Base-by-base conservation (phyloP, 2,888 invertebrate species). In the Tupiocoris notatus region DNA sequence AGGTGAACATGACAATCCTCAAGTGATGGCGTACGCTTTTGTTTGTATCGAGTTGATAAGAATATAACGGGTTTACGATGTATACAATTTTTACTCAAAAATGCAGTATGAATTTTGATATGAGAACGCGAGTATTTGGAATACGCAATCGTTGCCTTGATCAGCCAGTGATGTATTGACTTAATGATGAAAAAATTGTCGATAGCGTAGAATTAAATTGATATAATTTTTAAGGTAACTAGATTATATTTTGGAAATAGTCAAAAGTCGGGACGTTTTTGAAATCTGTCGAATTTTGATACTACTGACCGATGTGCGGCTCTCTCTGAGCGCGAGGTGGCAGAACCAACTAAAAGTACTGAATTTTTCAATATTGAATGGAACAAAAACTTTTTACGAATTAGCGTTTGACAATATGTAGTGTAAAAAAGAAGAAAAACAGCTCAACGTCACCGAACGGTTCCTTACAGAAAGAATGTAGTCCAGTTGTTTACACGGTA, bases 1-100 rank as follows among this genome's bases (percentile, higher is more conserved):
- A 73, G 73, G 73, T 39, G 12, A 18, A 62, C 73, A 73, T 22
- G 73, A 73, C 73, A 20, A 73, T 63, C 73, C 62, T 73, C 73
- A 17, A 20, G 21, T 20, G 20, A 54, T 39, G 61, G 73, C n/a
- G n/a, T 18, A 39, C 58, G 70, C 70, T 70, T 70, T 20, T n/a
- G n/a, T 59, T 59, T 59, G 39, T 39, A 39, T 39, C 39, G 12
- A 39, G 6, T 39, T 12, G 39, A 39, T 39, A 39, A 39, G 12
- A 7, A 39, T 39, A 39, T 39, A 39, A 39, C 39, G 39, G 39
- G 39, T 39, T 39, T 39, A 39, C 39, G 39, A 39, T 39, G 39
- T 39, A 39, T 7, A 7, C 6, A 3, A 39, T 7, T 39, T 39
- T 39, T 7, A 39, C 39, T 39, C 39, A 39, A 12, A 7, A 39